A percentile compares a stretch with the other conserved stretches of the same genome.
These are phyloP conservation scores for Siniperca scherzeri DNA, from an alignment of 2,797 vertebrate genomes.

Conservation along the genomic window DNA sequence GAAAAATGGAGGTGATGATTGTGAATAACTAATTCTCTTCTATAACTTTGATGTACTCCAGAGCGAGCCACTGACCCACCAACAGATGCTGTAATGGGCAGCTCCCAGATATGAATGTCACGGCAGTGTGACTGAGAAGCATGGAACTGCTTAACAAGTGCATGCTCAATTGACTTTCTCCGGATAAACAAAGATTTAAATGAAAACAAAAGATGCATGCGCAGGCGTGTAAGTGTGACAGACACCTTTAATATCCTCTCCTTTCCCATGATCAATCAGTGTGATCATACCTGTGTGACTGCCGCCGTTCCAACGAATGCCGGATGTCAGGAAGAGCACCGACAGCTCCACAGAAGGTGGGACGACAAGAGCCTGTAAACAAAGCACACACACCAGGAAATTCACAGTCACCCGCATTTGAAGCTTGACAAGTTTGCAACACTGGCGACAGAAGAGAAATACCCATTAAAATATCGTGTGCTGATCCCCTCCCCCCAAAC, in stretches of 20 bases:
- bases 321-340: slow-evolving; percentile 82
- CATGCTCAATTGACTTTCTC: slow-evolving; percentile 39
- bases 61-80: slow-evolving; percentile 1
- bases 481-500: background rate
- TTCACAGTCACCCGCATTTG: slow-evolving; percentile 74
- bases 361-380: slow-evolving; percentile 85
- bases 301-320: slow-evolving; percentile 71
- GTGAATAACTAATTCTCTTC: background rate
- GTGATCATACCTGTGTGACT: slow-evolving; percentile 85
- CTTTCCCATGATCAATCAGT: slow-evolving; percentile 82
- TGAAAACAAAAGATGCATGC: slow-evolving; percentile 62
- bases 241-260: slow-evolving; percentile 90
- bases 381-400: slow-evolving; percentile 84
- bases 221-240: slow-evolving; percentile 80
- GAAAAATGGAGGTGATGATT: background rate
- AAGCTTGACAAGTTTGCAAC: slow-evolving; percentile 75
- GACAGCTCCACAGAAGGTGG: slow-evolving; percentile 85
- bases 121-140: slow-evolving; percentile 22
- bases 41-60: background rate
- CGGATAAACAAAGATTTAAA: slow-evolving; percentile 59
- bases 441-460: slow-evolving; percentile 56
- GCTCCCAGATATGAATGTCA: background rate
- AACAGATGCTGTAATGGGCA: background rate
- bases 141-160: slow-evolving; percentile 31
- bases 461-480: slow-evolving; percentile 57